Conservation (phyloP, 2,888 invertebrate genomes). For the Trichopoda pennipes region DNA sequence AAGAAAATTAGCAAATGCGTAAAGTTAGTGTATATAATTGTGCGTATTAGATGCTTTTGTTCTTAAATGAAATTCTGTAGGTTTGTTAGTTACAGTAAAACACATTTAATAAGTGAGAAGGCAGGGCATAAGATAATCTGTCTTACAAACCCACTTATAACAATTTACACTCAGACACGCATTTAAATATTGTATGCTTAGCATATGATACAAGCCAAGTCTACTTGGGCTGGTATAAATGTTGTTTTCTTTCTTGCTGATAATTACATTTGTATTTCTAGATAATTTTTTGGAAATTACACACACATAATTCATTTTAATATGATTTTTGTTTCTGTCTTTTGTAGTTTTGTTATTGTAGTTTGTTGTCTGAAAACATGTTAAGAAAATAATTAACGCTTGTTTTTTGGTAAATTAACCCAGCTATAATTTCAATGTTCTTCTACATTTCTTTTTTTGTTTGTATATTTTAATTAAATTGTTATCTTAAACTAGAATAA, state of each 20-base stretch:
- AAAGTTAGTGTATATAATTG: constrained; percentile 5
- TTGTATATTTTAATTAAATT: too few relatives aligned
- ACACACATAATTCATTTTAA: constrained; percentile 24
- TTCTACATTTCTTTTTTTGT: too few relatives aligned
- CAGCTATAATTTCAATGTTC: too few relatives aligned
- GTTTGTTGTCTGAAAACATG: not conserved
- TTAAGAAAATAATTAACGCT: not conserved
- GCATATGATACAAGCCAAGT: not conserved
- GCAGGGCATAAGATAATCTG: constrained; percentile 49
- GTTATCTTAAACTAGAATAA: too few relatives aligned
- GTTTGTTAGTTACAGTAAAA: constrained; percentile 2
- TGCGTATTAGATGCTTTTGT: not conserved
- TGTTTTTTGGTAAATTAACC: too few relatives aligned
- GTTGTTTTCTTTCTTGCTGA: constrained; percentile 7
- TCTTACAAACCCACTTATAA: constrained; percentile 62
- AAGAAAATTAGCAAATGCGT: constrained; percentile 21
- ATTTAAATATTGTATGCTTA: constrained; percentile 28
- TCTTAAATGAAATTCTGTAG: constrained; percentile 9
- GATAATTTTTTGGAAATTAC: constrained; percentile 41
- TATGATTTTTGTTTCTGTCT: not conserved
- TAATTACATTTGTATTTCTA: constrained; percentile 55
- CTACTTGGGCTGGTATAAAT: constrained; percentile 2
- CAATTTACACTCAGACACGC: constrained; percentile 65
- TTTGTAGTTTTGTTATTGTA: not conserved
- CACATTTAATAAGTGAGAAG: not conserved